Evolutionary conservation across 2,797 vertebrate species (phyloP).

Genomic region (Anabacerthia variegaticeps): DNA sequence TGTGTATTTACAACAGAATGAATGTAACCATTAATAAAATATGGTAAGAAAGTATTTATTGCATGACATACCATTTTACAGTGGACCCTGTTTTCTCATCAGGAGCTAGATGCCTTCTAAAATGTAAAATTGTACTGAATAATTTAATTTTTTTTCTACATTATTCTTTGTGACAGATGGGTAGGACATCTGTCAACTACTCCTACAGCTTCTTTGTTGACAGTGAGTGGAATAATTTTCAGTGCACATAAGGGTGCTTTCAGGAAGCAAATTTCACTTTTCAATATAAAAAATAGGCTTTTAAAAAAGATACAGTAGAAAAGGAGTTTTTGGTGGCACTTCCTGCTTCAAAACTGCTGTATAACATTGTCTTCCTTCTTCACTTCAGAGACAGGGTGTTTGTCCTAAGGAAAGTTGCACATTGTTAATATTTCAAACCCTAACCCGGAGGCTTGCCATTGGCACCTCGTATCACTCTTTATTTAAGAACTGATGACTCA

Average conservation of each 20-base stretch:
- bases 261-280: background rate
- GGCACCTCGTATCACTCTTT: accelerated
- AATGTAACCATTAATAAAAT: background rate
- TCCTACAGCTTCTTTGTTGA: constrained; percentile 2
- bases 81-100: background rate
- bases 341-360: background rate
- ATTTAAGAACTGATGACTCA: background rate
- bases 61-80: background rate
- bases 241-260: background rate
- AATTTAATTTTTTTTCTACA: background rate
- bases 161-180: constrained; percentile 26
- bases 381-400: background rate
- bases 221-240: background rate
- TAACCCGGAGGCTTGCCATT: background rate
- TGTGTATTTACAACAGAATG: background rate
- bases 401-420: background rate
- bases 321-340: background rate
- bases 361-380: background rate
- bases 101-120: background rate
- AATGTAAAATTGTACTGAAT: background rate
- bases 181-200: constrained; percentile 22
- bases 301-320: background rate
- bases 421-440: background rate
- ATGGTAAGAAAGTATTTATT: background rate
- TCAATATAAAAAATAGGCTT: background rate